Percentiles rank a stretch among this genome's conserved stretches.
Conservation (phyloP, 2,113 vertebrate species). For the Lontra canadensis region DNA sequence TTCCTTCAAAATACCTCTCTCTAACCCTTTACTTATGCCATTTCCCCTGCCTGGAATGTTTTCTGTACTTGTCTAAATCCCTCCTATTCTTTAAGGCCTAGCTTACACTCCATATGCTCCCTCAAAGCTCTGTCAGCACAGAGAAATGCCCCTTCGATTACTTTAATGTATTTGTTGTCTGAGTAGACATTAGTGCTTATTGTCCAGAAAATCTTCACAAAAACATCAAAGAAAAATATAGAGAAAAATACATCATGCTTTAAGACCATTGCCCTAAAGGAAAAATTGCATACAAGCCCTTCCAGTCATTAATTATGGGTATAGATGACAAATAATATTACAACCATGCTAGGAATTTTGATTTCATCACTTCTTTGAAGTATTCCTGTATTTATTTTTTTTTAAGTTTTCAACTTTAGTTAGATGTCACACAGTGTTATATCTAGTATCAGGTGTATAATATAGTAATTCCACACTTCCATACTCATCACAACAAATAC, state of each 20-base stretch:
- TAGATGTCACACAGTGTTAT: neutral
- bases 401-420: neutral
- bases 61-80: conserved; percentile 43
- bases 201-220: conserved; percentile 41
- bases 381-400: neutral
- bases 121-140: conserved; percentile 15
- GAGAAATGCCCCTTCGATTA: conserved; percentile 28
- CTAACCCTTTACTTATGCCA: conserved; percentile 7
- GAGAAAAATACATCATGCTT: conserved; percentile 1
- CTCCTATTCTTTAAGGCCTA: conserved; percentile 13
- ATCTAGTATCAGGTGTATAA: neutral
- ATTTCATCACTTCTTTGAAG: neutral
- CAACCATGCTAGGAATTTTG: neutral
- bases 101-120: neutral
- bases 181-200: conserved; percentile 42
- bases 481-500: neutral
- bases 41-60: neutral
- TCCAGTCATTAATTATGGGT: neutral
- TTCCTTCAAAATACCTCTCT: conserved; percentile 38
- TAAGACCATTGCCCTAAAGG: neutral
- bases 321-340: conserved; percentile 22
- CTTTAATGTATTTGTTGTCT: conserved; percentile 52
- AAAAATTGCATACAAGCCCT: neutral
- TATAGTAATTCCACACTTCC: neutral
- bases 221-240: conserved; percentile 54